Conservation (phyloP, 2,113 vertebrate species). For the Chionis minor region DNA sequence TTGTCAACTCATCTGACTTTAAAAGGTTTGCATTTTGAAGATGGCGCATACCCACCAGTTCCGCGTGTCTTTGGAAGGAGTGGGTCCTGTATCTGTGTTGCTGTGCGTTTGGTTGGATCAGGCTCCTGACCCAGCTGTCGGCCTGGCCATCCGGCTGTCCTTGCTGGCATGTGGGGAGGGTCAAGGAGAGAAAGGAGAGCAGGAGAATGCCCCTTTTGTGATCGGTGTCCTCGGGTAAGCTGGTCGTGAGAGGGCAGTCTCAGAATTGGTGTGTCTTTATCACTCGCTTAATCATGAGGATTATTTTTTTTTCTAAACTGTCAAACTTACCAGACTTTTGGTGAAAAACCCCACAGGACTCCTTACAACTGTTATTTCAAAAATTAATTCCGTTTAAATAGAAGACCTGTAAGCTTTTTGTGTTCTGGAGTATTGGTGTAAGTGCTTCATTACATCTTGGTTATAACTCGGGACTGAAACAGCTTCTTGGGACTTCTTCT, state of each 20-base stretch:
- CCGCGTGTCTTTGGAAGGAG: background rate
- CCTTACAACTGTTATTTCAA: background rate
- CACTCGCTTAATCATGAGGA: background rate
- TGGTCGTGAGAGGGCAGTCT: background rate
- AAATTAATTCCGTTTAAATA: background rate
- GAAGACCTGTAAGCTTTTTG: background rate
- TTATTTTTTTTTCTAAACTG: background rate
- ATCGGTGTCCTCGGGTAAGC: background rate
- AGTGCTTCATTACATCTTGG: background rate
- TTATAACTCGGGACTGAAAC: background rate
- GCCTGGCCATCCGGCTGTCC: background rate
- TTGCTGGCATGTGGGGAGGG: background rate
- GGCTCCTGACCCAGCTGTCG: background rate
- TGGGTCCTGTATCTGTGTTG: accelerated
- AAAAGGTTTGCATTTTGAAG: background rate
- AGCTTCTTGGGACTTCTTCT: background rate
- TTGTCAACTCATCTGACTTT: background rate
- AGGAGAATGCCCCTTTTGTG: background rate
- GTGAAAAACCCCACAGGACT: background rate
- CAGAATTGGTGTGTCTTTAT: background rate
- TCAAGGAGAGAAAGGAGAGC: background rate
- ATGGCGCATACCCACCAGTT: accelerated
- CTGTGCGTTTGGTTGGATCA: background rate
- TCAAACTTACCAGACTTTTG: background rate
- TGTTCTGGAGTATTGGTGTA: background rate